A percentile compares a stretch with the other conserved stretches of the same genome.
Evolutionary conservation across 2,113 vertebrate species (phyloP).

Genomic region (Psephotus haematonotus): DNA sequence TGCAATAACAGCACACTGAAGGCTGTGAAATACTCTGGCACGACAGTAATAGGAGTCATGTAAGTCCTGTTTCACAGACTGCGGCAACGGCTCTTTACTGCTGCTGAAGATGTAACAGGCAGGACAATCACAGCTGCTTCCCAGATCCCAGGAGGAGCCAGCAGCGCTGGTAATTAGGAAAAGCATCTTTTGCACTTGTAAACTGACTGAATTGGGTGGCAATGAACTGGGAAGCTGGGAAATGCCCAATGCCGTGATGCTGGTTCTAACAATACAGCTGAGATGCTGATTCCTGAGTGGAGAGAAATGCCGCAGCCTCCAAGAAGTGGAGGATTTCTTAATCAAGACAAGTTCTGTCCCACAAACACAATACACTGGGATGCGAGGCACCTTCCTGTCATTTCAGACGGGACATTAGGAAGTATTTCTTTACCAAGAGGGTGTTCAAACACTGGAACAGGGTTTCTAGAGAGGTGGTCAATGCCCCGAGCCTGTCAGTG

Average conservation of each 20-base stretch:
- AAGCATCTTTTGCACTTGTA: not conserved
- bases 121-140: conserved; percentile 1
- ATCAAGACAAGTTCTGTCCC: not conserved
- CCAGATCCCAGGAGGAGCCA: not conserved
- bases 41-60: not conserved
- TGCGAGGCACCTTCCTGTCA: not conserved
- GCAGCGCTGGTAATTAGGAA: conserved; percentile 17
- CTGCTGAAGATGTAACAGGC: not conserved
- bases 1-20: not conserved
- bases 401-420: not conserved
- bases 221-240: not conserved
- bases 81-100: not conserved
- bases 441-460: not conserved
- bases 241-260: accelerated
- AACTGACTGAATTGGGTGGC: not conserved
- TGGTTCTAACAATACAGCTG: not conserved
- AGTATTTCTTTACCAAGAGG: not conserved
- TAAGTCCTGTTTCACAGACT: not conserved
- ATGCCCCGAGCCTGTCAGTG: too few relatives aligned
- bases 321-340: not conserved
- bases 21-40: not conserved
- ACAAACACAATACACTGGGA: not conserved
- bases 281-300: not conserved
- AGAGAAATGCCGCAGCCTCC: not conserved
- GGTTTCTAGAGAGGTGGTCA: not conserved